Evolutionary conservation across 2,797 vertebrate species (phyloP).

Genomic region (Sebastes minor): DNA sequence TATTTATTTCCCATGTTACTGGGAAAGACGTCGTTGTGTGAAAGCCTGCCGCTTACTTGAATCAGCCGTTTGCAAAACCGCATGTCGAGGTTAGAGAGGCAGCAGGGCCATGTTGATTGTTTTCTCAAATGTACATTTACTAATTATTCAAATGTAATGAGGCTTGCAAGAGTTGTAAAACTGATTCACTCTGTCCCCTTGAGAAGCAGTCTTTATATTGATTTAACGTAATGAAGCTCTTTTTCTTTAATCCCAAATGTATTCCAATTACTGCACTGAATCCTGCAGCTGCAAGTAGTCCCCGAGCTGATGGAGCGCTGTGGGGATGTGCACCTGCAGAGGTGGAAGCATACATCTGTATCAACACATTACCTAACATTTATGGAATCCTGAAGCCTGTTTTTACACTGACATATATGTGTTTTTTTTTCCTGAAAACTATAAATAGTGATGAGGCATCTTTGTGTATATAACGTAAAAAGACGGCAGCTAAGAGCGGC

Average conservation of each 20-base stretch:
- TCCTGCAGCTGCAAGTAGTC: conserved; percentile 48
- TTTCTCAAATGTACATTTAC: conserved; percentile 29
- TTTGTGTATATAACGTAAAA: not conserved
- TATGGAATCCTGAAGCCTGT: not conserved
- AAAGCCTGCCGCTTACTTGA: not conserved
- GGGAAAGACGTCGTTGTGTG: not conserved
- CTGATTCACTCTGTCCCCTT: conserved; percentile 28
- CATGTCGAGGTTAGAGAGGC: conserved; percentile 1
- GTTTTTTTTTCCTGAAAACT: not conserved
- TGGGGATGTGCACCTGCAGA: conserved; percentile 10
- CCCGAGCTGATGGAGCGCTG: not conserved
- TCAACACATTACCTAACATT: not conserved
- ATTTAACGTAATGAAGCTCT: conserved; percentile 53
- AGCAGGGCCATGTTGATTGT: conserved; percentile 26
- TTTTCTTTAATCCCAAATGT: conserved; percentile 33
- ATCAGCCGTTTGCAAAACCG: not conserved
- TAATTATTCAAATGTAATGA: conserved; percentile 58
- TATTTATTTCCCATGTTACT: not conserved
- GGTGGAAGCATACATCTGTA: not conserved
- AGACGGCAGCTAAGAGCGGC: not conserved
- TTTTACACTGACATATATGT: not conserved
- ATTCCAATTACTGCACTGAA: conserved; percentile 39
- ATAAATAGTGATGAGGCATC: not conserved
- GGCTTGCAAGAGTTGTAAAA: conserved; percentile 25
- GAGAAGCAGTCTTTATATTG: conserved; percentile 54